These are phyloP conservation scores for Rhea americana DNA, from an alignment of 2,113 vertebrate genomes.

Conservation along the genomic window DNA sequence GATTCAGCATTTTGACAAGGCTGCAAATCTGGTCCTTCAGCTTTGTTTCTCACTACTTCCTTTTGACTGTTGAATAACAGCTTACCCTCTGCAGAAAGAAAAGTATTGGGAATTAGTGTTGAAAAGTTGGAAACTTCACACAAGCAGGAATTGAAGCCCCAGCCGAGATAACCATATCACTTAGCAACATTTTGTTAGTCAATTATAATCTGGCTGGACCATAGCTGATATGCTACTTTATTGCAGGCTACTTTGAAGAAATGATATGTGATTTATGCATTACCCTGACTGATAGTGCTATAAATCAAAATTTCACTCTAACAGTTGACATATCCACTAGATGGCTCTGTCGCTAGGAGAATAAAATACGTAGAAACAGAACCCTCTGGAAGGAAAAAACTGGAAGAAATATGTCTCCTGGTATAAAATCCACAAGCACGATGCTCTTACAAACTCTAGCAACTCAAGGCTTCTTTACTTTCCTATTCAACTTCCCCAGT, in stretches of 20 bases:
- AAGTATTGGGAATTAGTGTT: not conserved
- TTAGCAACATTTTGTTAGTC: not conserved
- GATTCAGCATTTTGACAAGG: not conserved
- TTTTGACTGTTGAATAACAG: not conserved
- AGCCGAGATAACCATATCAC: not conserved
- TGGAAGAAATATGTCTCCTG: not conserved
- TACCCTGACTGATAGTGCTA: not conserved
- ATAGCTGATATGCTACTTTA: not conserved
- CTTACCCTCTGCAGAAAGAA: not conserved
- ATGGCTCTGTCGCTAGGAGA: conserved; percentile 22
- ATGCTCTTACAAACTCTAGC: not conserved
- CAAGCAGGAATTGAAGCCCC: not conserved
- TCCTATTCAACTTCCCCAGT: not conserved
- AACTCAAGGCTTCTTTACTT: not conserved
- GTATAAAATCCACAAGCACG: not conserved
- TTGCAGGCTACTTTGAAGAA: not conserved
- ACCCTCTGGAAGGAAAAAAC: not conserved
- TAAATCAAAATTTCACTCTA: not conserved
- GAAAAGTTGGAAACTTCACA: not conserved
- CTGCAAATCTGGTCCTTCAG: not conserved
- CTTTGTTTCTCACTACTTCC: not conserved
- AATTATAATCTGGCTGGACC: not conserved
- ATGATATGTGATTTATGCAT: fast-evolving
- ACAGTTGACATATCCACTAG: not conserved
- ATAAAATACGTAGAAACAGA: not conserved